Base-by-base conservation (phyloP, 2,888 invertebrate species). In the Pecten maximus region DNA sequence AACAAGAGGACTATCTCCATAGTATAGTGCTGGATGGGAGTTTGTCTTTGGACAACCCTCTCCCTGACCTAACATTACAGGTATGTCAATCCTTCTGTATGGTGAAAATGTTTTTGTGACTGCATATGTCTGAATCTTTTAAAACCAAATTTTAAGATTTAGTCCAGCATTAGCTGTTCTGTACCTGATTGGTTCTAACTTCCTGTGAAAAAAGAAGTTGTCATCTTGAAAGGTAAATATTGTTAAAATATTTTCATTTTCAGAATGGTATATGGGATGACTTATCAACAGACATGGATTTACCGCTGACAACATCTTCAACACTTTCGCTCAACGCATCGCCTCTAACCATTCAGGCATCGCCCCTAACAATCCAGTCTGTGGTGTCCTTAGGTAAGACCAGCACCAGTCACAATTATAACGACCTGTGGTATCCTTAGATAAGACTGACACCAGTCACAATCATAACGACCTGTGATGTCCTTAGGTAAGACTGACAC, bases 221-320 rank as follows among this genome's bases (percentile, higher is more conserved):
- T n/a, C n/a, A n/a, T n/a, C n/a, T n/a, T n/a, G n/a, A 44, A 44
- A 12, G 44, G 12, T 44, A 44, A 44, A 10, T n/a, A 60, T 8
- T 60, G 28, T 60, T 3, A 8, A 28, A n/a, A 44, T 86, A 86
- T 88, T 88, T 88, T 60, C 28, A n/a, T 88, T 91, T 92, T 60
- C 92, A 94, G 94, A 93, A 92, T 92, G 93, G 93, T 87, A 90
- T 95, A 50, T 95, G 95, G 95, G 95, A 95, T 89, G 94, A 95
- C 35, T 40, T 94, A n/a, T 91, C 92, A 12, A 90, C 92, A 48
- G 94, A 94, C 19, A 92, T 94, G 16, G 94, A 94, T 39, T 89
- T 88, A 89, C 48, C 89, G 40, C 90, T 90, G 87, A 88, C 92
- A 6, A 89, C 92, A 50, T 89, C 91, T 8, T 35, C 91, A 28